These are phyloP conservation scores for Alexandromys oeconomus DNA, from an alignment of 2,797 vertebrate genomes.

Conservation along the genomic window DNA sequence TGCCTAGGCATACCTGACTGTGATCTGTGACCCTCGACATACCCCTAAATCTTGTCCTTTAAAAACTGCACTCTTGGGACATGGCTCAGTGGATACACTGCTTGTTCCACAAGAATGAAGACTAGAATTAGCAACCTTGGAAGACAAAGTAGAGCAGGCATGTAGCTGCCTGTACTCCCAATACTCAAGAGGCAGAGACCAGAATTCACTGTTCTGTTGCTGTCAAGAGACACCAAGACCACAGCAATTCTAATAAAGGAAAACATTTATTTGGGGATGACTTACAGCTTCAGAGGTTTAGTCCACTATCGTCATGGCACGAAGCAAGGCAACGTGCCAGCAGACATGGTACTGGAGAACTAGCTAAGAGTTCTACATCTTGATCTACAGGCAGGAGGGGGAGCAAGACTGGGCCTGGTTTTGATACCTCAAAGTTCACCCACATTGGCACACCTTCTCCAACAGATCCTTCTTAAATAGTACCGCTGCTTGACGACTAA, in stretches of 20 bases:
- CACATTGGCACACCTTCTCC: neutral
- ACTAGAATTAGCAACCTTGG: neutral
- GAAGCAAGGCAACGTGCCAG: neutral
- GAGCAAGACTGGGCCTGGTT: neutral
- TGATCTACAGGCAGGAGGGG: neutral
- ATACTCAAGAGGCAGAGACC: neutral
- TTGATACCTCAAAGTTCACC: neutral
- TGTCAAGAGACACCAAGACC: neutral
- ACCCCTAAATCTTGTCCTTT: neutral
- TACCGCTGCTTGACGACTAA: neutral
- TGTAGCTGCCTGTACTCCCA: neutral
- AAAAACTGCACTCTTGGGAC: neutral
- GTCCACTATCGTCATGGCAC: neutral
- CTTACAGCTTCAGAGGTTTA: neutral
- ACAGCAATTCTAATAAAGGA: neutral
- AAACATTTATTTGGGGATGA: neutral
- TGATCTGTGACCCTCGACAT: neutral
- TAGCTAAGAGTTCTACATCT: neutral
- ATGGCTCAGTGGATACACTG: neutral
- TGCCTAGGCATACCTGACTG: neutral
- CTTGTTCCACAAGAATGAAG: neutral
- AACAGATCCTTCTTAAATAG: neutral
- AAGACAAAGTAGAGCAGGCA: neutral
- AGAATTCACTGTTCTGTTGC: neutral
- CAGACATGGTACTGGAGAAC: neutral